phyloP scores from a whole-genome alignment of 2,113 vertebrate species.

The Gnathonemus echidnorhynchus region DNA sequence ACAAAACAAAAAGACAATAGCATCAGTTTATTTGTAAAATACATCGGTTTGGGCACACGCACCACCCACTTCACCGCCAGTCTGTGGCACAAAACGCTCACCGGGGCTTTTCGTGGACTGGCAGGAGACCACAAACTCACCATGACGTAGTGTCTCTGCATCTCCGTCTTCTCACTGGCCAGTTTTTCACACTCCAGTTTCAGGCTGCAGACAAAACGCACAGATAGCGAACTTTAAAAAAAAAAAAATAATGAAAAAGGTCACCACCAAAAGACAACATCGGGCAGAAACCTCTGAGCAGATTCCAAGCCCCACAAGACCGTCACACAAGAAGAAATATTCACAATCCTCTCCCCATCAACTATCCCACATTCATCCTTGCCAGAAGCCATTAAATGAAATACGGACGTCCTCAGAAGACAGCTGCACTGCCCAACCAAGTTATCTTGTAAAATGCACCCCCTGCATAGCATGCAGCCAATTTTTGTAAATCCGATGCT shows the following conservation, averaged over 20 bases:
- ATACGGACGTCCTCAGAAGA: neutral
- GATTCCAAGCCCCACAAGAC: neutral
- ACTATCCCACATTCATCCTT: neutral
- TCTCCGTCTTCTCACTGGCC: conserved; percentile 94
- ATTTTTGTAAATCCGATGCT: neutral
- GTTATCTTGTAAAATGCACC: neutral
- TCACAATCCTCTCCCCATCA: neutral
- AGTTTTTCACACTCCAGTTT: conserved; percentile 96
- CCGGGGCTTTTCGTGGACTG: neutral
- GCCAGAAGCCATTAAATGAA: neutral
- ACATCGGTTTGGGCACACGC: conserved; percentile 17
- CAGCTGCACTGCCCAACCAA: neutral
- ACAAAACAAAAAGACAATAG: conserved; percentile 20
- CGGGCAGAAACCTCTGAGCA: neutral
- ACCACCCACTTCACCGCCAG: neutral
- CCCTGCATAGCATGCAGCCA: neutral
- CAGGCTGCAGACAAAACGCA: conserved; percentile 61
- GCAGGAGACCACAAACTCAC: conserved; percentile 56
- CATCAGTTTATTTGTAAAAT: conserved; percentile 22
- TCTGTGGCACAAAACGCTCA: too few species aligned
- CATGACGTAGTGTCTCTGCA: conserved; percentile 98
- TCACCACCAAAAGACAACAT: neutral
- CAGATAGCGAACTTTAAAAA: neutral
- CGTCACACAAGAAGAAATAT: neutral
- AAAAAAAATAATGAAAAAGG: neutral